Percentiles rank a stretch among this genome's conserved stretches.
These are phyloP conservation scores for Rhingia rostrata DNA, from an alignment of 2,888 invertebrate genomes.

Conservation along the genomic window DNA sequence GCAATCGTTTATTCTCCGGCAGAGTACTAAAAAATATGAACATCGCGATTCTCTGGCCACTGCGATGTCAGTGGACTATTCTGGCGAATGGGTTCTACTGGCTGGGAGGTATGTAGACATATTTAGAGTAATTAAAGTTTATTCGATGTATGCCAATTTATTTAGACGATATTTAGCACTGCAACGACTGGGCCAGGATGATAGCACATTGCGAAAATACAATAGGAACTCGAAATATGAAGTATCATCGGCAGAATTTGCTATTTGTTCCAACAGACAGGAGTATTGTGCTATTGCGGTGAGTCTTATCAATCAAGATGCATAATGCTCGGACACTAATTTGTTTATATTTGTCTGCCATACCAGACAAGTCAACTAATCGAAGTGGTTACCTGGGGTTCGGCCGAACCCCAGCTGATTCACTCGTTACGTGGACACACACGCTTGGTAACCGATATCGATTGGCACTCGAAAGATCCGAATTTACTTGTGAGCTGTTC, in stretches of 20 bases:
- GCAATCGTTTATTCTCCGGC: constrained; percentile 79
- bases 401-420: constrained; percentile 88
- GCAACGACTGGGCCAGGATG: constrained; percentile 85
- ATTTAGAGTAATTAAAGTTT: background rate
- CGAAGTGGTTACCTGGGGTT: constrained; percentile 92
- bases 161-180: constrained; percentile 88
- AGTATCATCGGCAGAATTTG: constrained; percentile 96
- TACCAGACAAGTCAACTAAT: constrained; percentile 92
- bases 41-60: constrained; percentile 95
- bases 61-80: constrained; percentile 91
- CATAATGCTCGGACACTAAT: background rate
- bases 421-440: constrained; percentile 92
- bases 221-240: constrained; percentile 96
- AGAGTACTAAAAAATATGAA: constrained; percentile 84
- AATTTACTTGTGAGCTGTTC: constrained; percentile 94
- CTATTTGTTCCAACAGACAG: constrained; percentile 90
- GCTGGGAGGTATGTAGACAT: constrained; percentile 86
- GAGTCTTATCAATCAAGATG: constrained; percentile 78
- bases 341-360: background rate
- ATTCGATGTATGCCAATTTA: background rate
- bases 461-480: constrained; percentile 93
- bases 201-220: constrained; percentile 88
- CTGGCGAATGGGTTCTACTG: constrained; percentile 92
- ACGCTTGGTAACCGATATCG: constrained; percentile 93
- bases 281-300: constrained; percentile 95